Conservation (phyloP, 2,888 invertebrate species). For the Malthinus seriepunctatus region DNA sequence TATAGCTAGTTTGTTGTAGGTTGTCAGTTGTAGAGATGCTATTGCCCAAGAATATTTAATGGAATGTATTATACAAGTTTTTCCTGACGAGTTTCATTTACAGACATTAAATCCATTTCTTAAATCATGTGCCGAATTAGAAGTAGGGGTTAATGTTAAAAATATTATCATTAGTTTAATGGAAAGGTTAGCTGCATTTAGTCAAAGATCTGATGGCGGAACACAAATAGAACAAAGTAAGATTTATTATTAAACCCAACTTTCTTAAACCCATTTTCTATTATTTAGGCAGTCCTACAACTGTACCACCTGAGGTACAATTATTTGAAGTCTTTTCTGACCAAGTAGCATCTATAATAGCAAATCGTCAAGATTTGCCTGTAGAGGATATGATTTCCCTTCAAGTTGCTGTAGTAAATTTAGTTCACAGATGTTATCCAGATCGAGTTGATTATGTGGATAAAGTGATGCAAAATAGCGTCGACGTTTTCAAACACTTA, state of each 20-base stretch:
- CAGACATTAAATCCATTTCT: slow-evolving; percentile 94
- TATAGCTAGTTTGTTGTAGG: slow-evolving; percentile 49
- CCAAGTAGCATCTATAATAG: slow-evolving; percentile 92
- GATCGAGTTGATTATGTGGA: slow-evolving; percentile 94
- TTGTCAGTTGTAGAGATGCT: slow-evolving; percentile 96
- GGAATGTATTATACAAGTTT: slow-evolving; percentile 99
- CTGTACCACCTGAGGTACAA: slow-evolving; percentile 72
- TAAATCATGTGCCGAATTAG: slow-evolving; percentile 95
- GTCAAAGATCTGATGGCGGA: slow-evolving; percentile 72
- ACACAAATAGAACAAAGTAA: slow-evolving; percentile 21
- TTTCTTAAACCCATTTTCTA: not conserved
- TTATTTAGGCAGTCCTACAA: slow-evolving; percentile 20
- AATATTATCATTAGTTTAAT: slow-evolving; percentile 97
- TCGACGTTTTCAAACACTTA: slow-evolving; percentile 82
- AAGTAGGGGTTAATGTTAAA: slow-evolving; percentile 95
- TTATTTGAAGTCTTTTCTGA: slow-evolving; percentile 98
- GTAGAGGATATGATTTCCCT: slow-evolving; percentile 94
- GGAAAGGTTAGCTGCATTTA: slow-evolving; percentile 84
- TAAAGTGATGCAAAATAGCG: slow-evolving; percentile 89
- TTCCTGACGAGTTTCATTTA: slow-evolving; percentile 98
- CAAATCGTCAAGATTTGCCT: slow-evolving; percentile 93
- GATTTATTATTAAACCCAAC: not conserved
- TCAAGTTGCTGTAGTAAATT: slow-evolving; percentile 91
- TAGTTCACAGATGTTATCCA: slow-evolving; percentile 96
- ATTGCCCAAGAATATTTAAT: slow-evolving; percentile 99